A percentile compares a stretch with the other conserved stretches of the same genome.
These are phyloP conservation scores for Amblyopsis hoosieri DNA, from an alignment of 2,797 vertebrate genomes.

Conservation along the genomic window DNA sequence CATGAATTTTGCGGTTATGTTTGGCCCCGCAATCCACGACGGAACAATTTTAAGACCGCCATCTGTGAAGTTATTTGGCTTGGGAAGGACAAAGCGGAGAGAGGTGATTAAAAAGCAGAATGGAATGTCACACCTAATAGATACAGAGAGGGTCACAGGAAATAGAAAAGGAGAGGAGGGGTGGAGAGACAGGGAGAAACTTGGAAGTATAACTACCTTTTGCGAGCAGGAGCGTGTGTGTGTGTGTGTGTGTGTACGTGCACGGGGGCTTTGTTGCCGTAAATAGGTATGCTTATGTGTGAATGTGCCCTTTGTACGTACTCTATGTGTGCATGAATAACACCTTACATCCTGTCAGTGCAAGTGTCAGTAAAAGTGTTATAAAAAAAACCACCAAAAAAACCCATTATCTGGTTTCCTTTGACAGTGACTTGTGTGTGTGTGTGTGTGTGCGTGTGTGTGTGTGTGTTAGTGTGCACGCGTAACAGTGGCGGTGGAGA, in stretches of 20 bases:
- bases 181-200: constrained; percentile 10
- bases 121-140: constrained; percentile 78
- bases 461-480: constrained; percentile 11
- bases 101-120: constrained; percentile 77
- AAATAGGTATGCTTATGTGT: constrained; percentile 3
- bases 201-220: constrained; percentile 8
- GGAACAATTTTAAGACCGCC: constrained; percentile 54
- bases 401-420: too few species aligned
- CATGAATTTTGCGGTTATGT: constrained; percentile 41
- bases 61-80: constrained; percentile 68
- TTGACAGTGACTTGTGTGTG: constrained; percentile 3
- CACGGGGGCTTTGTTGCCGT: not conserved
- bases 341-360: not conserved
- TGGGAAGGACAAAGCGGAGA: constrained; percentile 62
- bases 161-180: constrained; percentile 49
- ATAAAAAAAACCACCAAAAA: too few species aligned
- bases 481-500: constrained; percentile 19
- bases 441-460: constrained; percentile 10
- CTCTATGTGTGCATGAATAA: constrained; percentile 3
- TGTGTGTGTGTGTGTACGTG: not conserved
- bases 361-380: too few species aligned
- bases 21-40: constrained; percentile 28
- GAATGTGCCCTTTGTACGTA: constrained; percentile 6
- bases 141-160: constrained; percentile 63
- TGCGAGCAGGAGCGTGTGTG: constrained; percentile 23